phyloP scores from a whole-genome alignment of 2,888 invertebrate species.

The Blastobasis lacticolella region DNA sequence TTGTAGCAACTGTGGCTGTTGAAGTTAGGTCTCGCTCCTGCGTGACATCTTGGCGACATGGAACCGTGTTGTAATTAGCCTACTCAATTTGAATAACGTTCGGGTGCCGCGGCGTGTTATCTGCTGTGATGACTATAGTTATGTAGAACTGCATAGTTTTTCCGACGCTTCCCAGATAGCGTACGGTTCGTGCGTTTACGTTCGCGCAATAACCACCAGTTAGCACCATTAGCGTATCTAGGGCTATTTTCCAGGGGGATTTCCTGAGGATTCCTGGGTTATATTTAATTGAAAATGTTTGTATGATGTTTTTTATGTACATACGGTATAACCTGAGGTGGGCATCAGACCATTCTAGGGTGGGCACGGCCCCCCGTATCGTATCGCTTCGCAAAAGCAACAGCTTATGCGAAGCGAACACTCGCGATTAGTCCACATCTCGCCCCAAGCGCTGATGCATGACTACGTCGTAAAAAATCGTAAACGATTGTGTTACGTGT shows the following conservation, averaged over 20 bases:
- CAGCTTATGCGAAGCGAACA: background rate
- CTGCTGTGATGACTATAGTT: background rate
- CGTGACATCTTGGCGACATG: background rate
- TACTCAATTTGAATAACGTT: background rate
- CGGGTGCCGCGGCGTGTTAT: constrained; percentile 11
- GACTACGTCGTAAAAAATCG: constrained; percentile 1
- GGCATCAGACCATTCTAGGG: too few relatives aligned
- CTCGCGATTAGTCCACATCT: constrained; percentile 6
- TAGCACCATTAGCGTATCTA: too few relatives aligned
- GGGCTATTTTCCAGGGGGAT: too few relatives aligned
- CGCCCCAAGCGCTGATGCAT: constrained; percentile 5
- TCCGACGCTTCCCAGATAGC: constrained; percentile 13
- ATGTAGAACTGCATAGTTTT: constrained; percentile 16
- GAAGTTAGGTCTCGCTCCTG: constrained; percentile 1
- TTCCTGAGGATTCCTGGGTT: too few relatives aligned
- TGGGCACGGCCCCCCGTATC: too few relatives aligned
- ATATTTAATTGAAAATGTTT: too few relatives aligned
- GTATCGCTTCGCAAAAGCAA: too few relatives aligned
- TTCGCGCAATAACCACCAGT: constrained; percentile 10
- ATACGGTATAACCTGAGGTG: too few relatives aligned
- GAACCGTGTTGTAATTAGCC: background rate
- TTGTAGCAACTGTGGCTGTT: constrained; percentile 12
- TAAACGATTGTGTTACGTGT: constrained; percentile 3
- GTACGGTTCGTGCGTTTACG: constrained; percentile 15
- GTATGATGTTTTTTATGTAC: too few relatives aligned